Evolutionary conservation across 2,113 vertebrate genomes (phyloP), one percentile per base, ranked within the genome.

Genomic region (Hydrolagus affinis): DNA sequence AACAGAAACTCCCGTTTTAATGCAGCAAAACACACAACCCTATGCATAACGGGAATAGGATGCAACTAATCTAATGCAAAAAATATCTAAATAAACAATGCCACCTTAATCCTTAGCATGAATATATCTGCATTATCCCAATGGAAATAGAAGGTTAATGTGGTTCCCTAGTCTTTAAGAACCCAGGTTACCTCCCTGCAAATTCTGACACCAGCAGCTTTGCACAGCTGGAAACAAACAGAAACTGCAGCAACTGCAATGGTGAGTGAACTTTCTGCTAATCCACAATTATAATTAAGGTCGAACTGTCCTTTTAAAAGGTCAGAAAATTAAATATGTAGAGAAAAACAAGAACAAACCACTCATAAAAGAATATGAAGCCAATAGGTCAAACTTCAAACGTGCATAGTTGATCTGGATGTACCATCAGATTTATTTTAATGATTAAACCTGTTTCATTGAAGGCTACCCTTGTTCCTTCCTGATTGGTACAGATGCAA

Each of bases 251-350:
- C 59, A 68, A 62, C 30, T 83, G 78, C 62, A 66, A 68, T 66
- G 32, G 28, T 28, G 78, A 83, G 78, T 66, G 78, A 83, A 83
- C 62, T 83, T 83, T 83, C 62, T 30, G 25, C 23, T 64, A 57
- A 66, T 66, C 60, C 62, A 64, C 78, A 66, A 30, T 83, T 66
- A 83, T 83, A 83, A 83, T 83, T 83, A 83, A 17, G 62, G 78
- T 68, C 32, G 60, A 64, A 23, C 62, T 83, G 78, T 83, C 78
- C 78, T 83, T 83, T 83, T 28, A 28, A 83, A 83, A 83, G 78
- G 78, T 83, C 78, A 83, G 59, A 28, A 83, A 83, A 83, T 83
- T 83, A 83, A 83, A 83, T 83, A 83, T 83, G 78, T 83, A 83
- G 32, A 11, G 62, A 83, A 64, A 83, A 83, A 83, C 78, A 83